Conservation (phyloP, 2,888 invertebrate genomes). For the Synanthedon andrenaeformis region DNA sequence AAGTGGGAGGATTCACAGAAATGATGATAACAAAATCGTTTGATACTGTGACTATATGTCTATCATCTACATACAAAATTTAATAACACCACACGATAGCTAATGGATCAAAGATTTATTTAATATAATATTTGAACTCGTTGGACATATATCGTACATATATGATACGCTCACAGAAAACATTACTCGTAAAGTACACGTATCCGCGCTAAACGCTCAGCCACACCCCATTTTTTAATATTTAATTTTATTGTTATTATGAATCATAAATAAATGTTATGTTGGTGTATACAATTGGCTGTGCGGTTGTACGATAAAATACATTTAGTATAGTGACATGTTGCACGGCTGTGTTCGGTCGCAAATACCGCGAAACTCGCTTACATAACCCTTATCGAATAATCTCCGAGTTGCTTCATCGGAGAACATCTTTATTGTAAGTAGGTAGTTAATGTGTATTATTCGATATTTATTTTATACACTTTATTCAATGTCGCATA, state of each 20-base stretch:
- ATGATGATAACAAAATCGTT: too few relatives aligned
- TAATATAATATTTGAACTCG: too few relatives aligned
- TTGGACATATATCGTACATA: too few relatives aligned
- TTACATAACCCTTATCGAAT: constrained; percentile 21
- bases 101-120: too few relatives aligned
- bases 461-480: constrained; percentile 43
- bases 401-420: constrained; percentile 37
- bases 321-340: constrained; percentile 7
- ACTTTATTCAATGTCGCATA: constrained; percentile 8
- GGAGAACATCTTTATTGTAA: constrained; percentile 27
- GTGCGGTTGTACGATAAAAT: constrained; percentile 3
- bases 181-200: too few relatives aligned
- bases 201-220: too few relatives aligned
- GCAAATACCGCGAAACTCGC: constrained; percentile 1
- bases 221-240: not conserved
- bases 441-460: constrained; percentile 41
- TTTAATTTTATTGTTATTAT: not conserved
- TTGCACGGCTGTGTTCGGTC: constrained; percentile 5
- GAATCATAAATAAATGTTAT: constrained; percentile 7
- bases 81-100: too few relatives aligned
- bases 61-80: too few relatives aligned
- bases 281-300: constrained; percentile 5
- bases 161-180: too few relatives aligned
- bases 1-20: too few relatives aligned
- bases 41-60: too few relatives aligned